A percentile compares a stretch with the other conserved stretches of the same genome.
phyloP scores from a whole-genome alignment of 2,888 invertebrate genomes.

The Drosophila antonietae region DNA sequence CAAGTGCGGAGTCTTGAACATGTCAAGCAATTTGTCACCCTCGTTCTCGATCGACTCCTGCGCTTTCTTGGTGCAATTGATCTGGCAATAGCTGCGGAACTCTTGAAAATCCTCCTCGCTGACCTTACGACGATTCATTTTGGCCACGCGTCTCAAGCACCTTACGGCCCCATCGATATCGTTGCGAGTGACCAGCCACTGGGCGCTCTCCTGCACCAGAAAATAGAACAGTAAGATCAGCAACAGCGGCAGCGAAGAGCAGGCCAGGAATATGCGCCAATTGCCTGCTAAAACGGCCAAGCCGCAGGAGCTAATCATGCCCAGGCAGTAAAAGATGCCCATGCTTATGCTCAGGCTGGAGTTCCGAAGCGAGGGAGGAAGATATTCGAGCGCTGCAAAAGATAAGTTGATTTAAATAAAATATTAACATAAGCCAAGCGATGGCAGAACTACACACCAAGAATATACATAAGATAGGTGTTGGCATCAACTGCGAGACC shows the following conservation, averaged over 20 bases:
- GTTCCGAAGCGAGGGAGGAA: slow-evolving; percentile 86
- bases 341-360: slow-evolving; percentile 86
- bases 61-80: slow-evolving; percentile 41
- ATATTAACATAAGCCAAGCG: not conserved
- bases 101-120: slow-evolving; percentile 73
- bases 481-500: slow-evolving; percentile 87
- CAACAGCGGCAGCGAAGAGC: slow-evolving; percentile 85
- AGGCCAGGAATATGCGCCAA: slow-evolving; percentile 85
- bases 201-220: slow-evolving; percentile 86
- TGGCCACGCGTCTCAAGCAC: slow-evolving; percentile 85
- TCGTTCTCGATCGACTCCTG: slow-evolving; percentile 17
- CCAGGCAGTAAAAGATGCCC: slow-evolving; percentile 86
- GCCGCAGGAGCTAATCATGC: slow-evolving; percentile 85
- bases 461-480: slow-evolving; percentile 87
- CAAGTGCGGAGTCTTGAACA: slow-evolving; percentile 85
- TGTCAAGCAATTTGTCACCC: slow-evolving; percentile 77
- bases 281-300: slow-evolving; percentile 83
- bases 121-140: slow-evolving; percentile 84
- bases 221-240: slow-evolving; percentile 85
- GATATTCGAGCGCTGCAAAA: slow-evolving; percentile 86
- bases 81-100: slow-evolving; percentile 74
- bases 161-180: slow-evolving; percentile 85
- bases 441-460: slow-evolving; percentile 82
- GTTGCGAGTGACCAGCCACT: slow-evolving; percentile 86
- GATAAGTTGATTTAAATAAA: not conserved